phyloP scores from a whole-genome alignment of 2,797 vertebrate species.

The Sebastes cheni region DNA sequence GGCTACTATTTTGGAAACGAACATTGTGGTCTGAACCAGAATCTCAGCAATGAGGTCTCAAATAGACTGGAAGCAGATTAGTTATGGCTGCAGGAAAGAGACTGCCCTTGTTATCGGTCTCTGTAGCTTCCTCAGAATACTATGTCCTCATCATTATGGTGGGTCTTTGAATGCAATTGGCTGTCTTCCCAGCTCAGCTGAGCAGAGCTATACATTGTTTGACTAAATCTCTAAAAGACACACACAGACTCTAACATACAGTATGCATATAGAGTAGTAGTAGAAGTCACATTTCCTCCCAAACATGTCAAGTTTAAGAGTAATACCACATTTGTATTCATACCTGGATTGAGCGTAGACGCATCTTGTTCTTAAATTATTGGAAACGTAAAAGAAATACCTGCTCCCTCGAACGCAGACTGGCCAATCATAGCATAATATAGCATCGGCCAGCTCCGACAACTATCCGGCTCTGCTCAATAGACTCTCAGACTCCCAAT shows the following conservation, averaged over 20 bases:
- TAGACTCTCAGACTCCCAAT: too few species aligned
- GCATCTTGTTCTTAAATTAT: not conserved
- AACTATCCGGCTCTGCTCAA: too few species aligned
- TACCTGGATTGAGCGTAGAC: not conserved
- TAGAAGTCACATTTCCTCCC: not conserved
- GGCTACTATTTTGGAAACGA: not conserved
- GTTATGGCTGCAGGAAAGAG: conserved; percentile 21
- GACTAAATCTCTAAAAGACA: not conserved
- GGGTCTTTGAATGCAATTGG: not conserved
- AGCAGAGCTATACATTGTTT: not conserved
- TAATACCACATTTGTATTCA: not conserved
- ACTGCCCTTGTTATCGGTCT: conserved; percentile 15
- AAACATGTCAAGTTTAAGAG: not conserved
- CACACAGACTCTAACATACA: not conserved
- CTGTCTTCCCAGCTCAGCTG: not conserved
- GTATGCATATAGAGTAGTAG: not conserved
- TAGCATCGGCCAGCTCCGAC: too few species aligned
- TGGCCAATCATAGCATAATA: too few species aligned
- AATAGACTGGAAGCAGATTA: conserved; percentile 34
- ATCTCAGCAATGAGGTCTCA: not conserved
- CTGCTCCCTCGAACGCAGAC: too few species aligned
- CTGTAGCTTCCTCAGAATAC: not conserved
- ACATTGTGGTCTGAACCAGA: not conserved
- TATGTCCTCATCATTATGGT: not conserved
- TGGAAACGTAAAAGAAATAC: too few species aligned